Base-by-base conservation (phyloP, 2,797 vertebrate species). In the Ceryle rudis region DNA sequence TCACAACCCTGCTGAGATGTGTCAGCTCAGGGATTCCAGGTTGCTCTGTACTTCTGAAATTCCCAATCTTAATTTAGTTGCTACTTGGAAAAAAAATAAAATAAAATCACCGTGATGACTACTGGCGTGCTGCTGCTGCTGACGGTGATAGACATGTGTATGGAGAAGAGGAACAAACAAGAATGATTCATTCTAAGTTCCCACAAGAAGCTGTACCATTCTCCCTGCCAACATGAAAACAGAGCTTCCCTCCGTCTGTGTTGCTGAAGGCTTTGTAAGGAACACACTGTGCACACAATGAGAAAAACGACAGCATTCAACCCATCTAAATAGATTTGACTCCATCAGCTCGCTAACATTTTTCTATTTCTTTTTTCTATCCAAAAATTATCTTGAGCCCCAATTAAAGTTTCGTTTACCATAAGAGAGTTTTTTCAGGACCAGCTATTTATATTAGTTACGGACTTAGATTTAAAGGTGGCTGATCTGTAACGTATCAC, bases 211-310 rank as follows among this genome's bases (percentile, higher is more conserved):
- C 52, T 96, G 77, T 80, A 18, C 47, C 77, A 79, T 86, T 94
- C 62, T 89, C 33, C 33, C 58, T 89, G 95, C 72, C 82, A 95
- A 69, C 54, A 73, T 3, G 69, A 81, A 95, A 94, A 81, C 61
- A 91, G 89, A 93, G 41, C 58, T 92, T 78, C 46, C 71, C 62
- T 90, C 95, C 78, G 77, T 92, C 78, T 96, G 82, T 87, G 51
- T 67, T 61, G 67, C 65, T 85, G 82, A 80, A 72, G 71, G 46
- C 23, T 95, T 95, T 65, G 42, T 46, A 85, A 90, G 52, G 74
- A 94, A 91, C 73, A 85, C n/a, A 46, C 18, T 75, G 55, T 46
- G 66, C 69, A 71, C 8, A 75, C 0, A 5, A 42, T 55, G 47
- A 89, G 55, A 73, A 81, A 90, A 94, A 86, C 0, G 31, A 77